Evolutionary conservation across 53 echinoderm and acorn worm species (phyloP).

Genomic region (Paracentrotus lividus): DNA sequence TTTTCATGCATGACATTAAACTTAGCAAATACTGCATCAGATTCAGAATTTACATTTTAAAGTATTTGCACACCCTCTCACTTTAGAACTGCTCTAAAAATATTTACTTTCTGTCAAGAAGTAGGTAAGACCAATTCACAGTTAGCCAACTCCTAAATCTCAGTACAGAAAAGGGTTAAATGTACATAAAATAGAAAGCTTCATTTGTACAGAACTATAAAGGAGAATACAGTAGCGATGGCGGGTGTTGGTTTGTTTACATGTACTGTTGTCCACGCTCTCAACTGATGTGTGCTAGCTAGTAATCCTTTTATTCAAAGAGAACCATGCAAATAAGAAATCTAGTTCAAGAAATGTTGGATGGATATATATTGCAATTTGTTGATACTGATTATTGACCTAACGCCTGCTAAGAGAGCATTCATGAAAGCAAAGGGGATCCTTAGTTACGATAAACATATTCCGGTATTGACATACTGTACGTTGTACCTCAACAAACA

Average conservation of each 20-base stretch:
- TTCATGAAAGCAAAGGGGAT: neutral
- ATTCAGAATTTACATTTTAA: no score
- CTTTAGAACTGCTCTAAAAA: slow-evolving; percentile 11
- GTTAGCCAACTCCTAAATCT: slow-evolving; percentile 13
- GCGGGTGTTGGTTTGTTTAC: slow-evolving; percentile 35
- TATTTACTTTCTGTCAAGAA: slow-evolving; percentile 27
- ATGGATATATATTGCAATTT: neutral
- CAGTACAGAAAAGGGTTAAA: neutral
- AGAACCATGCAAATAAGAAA: slow-evolving; percentile 28
- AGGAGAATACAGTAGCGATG: slow-evolving; percentile 31
- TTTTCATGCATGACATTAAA: no score
- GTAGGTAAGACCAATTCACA: slow-evolving; percentile 14
- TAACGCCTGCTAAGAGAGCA: neutral
- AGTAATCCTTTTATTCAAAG: neutral
- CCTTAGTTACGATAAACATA: slow-evolving; percentile 18
- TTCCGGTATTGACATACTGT: slow-evolving; percentile 22
- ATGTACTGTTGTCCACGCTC: slow-evolving; percentile 49
- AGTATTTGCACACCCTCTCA: no score
- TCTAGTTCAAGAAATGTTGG: neutral
- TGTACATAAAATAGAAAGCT: slow-evolving; percentile 24
- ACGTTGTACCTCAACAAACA: slow-evolving; percentile 14
- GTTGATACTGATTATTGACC: slow-evolving; percentile 73
- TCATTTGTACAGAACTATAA: slow-evolving; percentile 27
- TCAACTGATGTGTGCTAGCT: neutral
- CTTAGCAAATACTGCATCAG: no score